Percentiles rank a stretch among this genome's conserved stretches.
Evolutionary conservation across 2,113 vertebrate species (phyloP).

Genomic region (Phrynocephalus versicolor): DNA sequence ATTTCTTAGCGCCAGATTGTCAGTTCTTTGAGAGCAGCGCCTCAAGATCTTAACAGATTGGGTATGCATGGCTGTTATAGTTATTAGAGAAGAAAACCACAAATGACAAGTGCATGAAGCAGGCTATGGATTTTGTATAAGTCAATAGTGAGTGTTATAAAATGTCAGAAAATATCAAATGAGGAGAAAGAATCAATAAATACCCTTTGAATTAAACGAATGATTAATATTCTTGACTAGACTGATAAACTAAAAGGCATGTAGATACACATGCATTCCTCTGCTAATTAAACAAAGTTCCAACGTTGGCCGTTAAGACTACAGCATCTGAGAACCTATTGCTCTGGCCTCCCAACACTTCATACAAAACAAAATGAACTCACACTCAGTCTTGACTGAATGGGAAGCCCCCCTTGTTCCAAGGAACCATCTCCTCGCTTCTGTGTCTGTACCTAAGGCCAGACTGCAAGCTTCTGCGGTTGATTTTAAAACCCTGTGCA

Average conservation of each 20-base stretch:
- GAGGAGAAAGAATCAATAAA: conserved; percentile 86
- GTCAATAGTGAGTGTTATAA: conserved; percentile 88
- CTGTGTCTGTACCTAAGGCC: not conserved
- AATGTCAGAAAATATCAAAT: conserved; percentile 94
- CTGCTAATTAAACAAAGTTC: conserved; percentile 64
- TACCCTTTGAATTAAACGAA: conserved; percentile 84
- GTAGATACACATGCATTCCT: not conserved
- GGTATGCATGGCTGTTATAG: conserved; percentile 66
- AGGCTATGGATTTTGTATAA: conserved; percentile 85
- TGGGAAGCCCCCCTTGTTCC: not conserved
- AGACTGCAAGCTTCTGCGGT: not conserved
- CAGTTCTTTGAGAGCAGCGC: conserved; percentile 52
- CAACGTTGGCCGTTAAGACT: conserved; percentile 54
- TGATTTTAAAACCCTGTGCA: not conserved
- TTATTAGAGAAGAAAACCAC: conserved; percentile 85
- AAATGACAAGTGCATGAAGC: conserved; percentile 89
- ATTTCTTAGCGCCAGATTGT: conserved; percentile 63
- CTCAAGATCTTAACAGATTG: conserved; percentile 60
- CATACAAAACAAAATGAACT: not conserved
- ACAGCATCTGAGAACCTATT: not conserved
- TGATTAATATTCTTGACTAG: conserved; percentile 88
- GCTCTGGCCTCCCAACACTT: not conserved
- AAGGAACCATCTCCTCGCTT: not conserved
- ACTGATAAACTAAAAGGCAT: conserved; percentile 82
- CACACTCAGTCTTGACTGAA: not conserved